Evolutionary conservation across 2,888 invertebrate genomes (phyloP).

Genomic region (Neocrepidodera transversa): DNA sequence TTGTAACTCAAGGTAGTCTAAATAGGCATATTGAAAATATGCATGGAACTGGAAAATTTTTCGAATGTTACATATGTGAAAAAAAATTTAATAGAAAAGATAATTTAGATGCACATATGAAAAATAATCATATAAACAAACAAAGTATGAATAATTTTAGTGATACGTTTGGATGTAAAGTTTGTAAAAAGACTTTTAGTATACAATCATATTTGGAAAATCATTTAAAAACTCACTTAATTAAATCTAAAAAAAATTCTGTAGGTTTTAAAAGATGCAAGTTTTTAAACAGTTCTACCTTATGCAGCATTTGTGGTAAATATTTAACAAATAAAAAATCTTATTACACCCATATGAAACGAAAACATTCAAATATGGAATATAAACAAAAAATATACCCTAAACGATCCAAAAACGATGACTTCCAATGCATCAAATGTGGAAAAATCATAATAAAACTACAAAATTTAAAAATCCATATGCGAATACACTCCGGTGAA

Average conservation of each 20-base stretch:
- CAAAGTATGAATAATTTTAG: slow-evolving; percentile 32
- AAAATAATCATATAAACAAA: slow-evolving; percentile 42
- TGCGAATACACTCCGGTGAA: slow-evolving; percentile 47
- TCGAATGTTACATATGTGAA: slow-evolving; percentile 44
- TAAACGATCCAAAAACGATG: slow-evolving; percentile 1
- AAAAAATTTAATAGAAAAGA: slow-evolving; percentile 44
- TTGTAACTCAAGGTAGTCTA: slow-evolving; percentile 46
- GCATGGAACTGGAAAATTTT: slow-evolving; percentile 34
- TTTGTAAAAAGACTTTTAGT: slow-evolving; percentile 47
- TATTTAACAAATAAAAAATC: slow-evolving; percentile 19
- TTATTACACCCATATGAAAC: slow-evolving; percentile 18
- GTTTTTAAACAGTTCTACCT: slow-evolving; percentile 2
- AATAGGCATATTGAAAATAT: slow-evolving; percentile 45
- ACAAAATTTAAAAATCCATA: slow-evolving; percentile 43
- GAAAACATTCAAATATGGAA: slow-evolving; percentile 36
- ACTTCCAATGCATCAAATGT: slow-evolving; percentile 27
- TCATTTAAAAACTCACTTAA: slow-evolving; percentile 7
- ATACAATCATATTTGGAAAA: slow-evolving; percentile 25
- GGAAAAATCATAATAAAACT: slow-evolving; percentile 22
- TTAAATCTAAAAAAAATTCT: neutral
- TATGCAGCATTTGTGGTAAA: slow-evolving; percentile 26
- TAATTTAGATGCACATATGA: slow-evolving; percentile 44
- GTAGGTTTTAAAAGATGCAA: neutral
- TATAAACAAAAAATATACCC: slow-evolving; percentile 5
- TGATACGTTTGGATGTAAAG: slow-evolving; percentile 34